Percentiles rank a stretch among this genome's conserved stretches.
Evolutionary conservation across 2,113 vertebrate genomes (phyloP).

Genomic region (Amia ocellicauda): DNA sequence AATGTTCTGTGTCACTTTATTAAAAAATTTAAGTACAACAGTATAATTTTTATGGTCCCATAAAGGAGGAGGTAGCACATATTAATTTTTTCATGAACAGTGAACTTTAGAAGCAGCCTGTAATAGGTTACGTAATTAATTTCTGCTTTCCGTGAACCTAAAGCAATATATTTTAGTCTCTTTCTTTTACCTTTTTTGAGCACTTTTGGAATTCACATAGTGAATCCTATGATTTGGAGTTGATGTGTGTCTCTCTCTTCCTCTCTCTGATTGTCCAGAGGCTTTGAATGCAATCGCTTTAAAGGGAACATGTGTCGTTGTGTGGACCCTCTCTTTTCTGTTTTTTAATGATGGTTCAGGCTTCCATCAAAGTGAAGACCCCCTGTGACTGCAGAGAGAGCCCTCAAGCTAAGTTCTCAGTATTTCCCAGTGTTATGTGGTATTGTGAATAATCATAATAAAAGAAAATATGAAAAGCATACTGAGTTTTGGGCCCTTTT

Average conservation of each 20-base stretch:
- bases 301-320: slow-evolving; percentile 31
- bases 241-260: slow-evolving; percentile 6
- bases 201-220: neutral
- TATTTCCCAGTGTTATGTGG: slow-evolving; percentile 47
- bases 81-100: slow-evolving; percentile 87
- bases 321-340: slow-evolving; percentile 56
- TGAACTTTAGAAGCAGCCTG: slow-evolving; percentile 84
- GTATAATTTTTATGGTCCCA: slow-evolving; percentile 85
- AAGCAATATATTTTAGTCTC: slow-evolving; percentile 35
- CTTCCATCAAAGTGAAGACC: slow-evolving; percentile 64
- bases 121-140: slow-evolving; percentile 73
- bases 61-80: slow-evolving; percentile 85
- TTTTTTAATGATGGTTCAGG: slow-evolving; percentile 67
- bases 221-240: neutral
- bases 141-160: slow-evolving; percentile 70
- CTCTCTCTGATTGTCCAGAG: neutral
- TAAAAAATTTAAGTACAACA: slow-evolving; percentile 90
- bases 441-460: slow-evolving; percentile 55
- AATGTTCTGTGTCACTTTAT: slow-evolving; percentile 87
- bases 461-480: slow-evolving; percentile 48
- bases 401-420: slow-evolving; percentile 50
- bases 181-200: slow-evolving; percentile 15
- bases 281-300: slow-evolving; percentile 33
- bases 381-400: slow-evolving; percentile 54
- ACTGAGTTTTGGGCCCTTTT: neutral